phyloP scores from a whole-genome alignment of 2,888 invertebrate genomes.

The Diaprepes abbreviatus region DNA sequence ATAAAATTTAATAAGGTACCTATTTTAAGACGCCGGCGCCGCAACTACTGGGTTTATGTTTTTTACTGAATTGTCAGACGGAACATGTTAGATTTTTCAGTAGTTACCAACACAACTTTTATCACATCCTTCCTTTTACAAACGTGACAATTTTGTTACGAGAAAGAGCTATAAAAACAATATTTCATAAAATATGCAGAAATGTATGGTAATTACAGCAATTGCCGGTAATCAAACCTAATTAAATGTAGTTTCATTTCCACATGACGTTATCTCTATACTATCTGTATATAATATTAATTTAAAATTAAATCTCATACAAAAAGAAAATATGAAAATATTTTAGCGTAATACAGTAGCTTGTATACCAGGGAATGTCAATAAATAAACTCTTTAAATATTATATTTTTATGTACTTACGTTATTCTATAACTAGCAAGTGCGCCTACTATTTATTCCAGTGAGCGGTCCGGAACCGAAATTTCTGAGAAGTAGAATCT shows the following conservation, averaged over 20 bases:
- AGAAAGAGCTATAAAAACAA: constrained; percentile 4
- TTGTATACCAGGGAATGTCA: too few relatives aligned
- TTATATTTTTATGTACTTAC: too few relatives aligned
- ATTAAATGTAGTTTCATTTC: constrained; percentile 28
- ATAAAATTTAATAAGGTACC: too few relatives aligned
- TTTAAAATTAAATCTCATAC: constrained; percentile 17
- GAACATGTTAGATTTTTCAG: too few relatives aligned
- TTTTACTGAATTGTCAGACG: too few relatives aligned
- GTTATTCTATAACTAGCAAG: too few relatives aligned
- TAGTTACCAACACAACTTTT: background rate
- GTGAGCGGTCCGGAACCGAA: too few relatives aligned
- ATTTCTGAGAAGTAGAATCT: too few relatives aligned
- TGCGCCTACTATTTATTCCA: too few relatives aligned
- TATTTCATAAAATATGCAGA: constrained; percentile 10
- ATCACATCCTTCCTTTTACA: constrained; percentile 4
- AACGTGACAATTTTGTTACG: constrained; percentile 17
- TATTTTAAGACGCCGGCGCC: too few relatives aligned
- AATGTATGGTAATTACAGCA: constrained; percentile 15
- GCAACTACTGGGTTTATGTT: too few relatives aligned
- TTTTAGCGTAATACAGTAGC: constrained; percentile 18
- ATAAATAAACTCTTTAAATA: too few relatives aligned
- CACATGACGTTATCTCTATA: constrained; percentile 24
- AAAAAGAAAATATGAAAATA: constrained; percentile 10
- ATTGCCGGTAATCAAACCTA: constrained; percentile 21
- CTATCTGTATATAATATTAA: constrained; percentile 26